These are phyloP conservation scores for Torymus texanus DNA, from an alignment of 2,888 invertebrate genomes.

Conservation along the genomic window DNA sequence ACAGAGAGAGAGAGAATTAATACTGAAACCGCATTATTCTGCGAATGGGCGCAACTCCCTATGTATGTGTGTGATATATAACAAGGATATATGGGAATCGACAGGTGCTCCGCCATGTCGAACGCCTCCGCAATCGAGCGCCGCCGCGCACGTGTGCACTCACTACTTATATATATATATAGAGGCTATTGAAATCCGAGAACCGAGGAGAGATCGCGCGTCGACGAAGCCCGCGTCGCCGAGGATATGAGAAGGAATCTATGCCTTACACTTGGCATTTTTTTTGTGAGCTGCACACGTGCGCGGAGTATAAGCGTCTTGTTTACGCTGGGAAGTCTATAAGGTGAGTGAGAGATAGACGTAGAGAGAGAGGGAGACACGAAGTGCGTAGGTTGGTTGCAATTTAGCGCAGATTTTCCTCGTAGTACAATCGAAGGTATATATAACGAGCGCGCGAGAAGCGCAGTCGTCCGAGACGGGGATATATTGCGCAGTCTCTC, in stretches of 20 bases:
- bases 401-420: too few species aligned
- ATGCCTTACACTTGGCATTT: not conserved
- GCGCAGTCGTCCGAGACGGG: too few species aligned
- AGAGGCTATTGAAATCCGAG: constrained; percentile 43
- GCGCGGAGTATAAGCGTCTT: too few species aligned
- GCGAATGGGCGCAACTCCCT: constrained; percentile 33
- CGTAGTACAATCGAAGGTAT: too few species aligned
- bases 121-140: constrained; percentile 45
- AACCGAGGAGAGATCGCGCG: constrained; percentile 6
- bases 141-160: not conserved
- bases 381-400: too few species aligned
- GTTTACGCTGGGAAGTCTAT: too few species aligned
- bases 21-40: constrained; percentile 43
- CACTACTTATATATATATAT: not conserved
- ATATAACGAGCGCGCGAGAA: too few species aligned
- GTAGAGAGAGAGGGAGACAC: too few species aligned
- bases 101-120: constrained; percentile 43
- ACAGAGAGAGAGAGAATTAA: constrained; percentile 8
- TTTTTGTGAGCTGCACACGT: too few species aligned
- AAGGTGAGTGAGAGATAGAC: too few species aligned
- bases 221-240: not conserved
- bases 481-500: too few species aligned
- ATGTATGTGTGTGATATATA: not conserved
- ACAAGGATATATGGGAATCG: constrained; percentile 31
- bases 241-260: constrained; percentile 16